Conservation (phyloP, 1,140 invertebrate genomes). For the Drosophila navojoa region DNA sequence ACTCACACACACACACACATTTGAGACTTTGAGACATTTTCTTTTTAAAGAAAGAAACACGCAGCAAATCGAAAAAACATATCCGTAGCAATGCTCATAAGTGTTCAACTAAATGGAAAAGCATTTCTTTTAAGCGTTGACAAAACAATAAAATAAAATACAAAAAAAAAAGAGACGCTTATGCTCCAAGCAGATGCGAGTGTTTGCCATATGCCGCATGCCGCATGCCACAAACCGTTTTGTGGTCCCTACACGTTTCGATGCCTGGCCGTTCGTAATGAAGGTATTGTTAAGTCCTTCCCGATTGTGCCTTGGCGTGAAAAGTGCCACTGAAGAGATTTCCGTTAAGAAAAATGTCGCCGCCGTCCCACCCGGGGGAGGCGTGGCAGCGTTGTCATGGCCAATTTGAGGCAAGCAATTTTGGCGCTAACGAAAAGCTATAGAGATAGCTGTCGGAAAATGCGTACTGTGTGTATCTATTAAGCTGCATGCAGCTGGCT, state of each 20-base stretch:
- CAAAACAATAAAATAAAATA: slow-evolving; percentile 75
- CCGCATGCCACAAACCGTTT: slow-evolving; percentile 19
- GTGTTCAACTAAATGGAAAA: slow-evolving; percentile 81
- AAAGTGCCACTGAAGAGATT: slow-evolving; percentile 65
- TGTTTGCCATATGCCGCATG: slow-evolving; percentile 25
- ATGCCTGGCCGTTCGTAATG: slow-evolving; percentile 59
- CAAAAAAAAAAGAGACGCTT: slow-evolving; percentile 58
- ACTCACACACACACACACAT: not conserved
- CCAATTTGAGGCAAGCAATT: slow-evolving; percentile 66
- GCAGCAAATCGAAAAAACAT: slow-evolving; percentile 48
- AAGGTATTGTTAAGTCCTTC: slow-evolving; percentile 58
- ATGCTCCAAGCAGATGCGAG: slow-evolving; percentile 59
- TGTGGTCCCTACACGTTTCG: slow-evolving; percentile 58
- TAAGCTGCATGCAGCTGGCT: slow-evolving; percentile 31
- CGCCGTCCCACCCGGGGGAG: not conserved
- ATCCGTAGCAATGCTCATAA: slow-evolving; percentile 76
- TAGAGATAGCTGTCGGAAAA: slow-evolving; percentile 54
- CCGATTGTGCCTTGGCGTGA: slow-evolving; percentile 41
- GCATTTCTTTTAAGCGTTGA: slow-evolving; percentile 81
- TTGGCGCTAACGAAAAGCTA: slow-evolving; percentile 44
- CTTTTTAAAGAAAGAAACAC: slow-evolving; percentile 49
- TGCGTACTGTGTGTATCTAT: slow-evolving; percentile 36
- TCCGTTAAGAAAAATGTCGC: slow-evolving; percentile 52
- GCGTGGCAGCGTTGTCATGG: slow-evolving; percentile 24
- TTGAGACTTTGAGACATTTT: slow-evolving; percentile 58